A percentile compares a stretch with the other conserved stretches of the same genome.
phyloP scores from a whole-genome alignment of 1,140 invertebrate genomes.

The Tribolium castaneum region DNA sequence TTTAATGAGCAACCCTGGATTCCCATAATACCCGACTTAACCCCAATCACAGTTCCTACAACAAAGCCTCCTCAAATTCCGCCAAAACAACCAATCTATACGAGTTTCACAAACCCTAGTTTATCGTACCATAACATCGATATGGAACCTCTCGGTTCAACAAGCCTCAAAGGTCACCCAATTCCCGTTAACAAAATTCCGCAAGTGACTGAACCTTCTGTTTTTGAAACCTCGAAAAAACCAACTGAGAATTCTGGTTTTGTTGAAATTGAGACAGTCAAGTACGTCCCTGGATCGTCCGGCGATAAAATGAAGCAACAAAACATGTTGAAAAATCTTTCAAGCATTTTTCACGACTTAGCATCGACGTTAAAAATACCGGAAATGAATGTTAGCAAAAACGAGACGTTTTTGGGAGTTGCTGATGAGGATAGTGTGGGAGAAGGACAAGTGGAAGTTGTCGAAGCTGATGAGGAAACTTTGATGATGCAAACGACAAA shows the following conservation, averaged over 20 bases:
- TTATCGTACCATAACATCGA: slow-evolving; percentile 66
- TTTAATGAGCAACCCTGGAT: slow-evolving; percentile 69
- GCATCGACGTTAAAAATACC: slow-evolving; percentile 64
- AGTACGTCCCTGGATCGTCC: slow-evolving; percentile 53
- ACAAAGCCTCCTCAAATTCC: slow-evolving; percentile 56
- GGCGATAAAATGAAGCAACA: slow-evolving; percentile 34
- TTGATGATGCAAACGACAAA: slow-evolving; percentile 64
- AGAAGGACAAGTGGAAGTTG: slow-evolving; percentile 62
- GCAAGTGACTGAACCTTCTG: slow-evolving; percentile 62
- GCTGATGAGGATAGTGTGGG: slow-evolving; percentile 55
- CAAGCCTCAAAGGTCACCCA: slow-evolving; percentile 70
- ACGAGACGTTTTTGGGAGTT: slow-evolving; percentile 63
- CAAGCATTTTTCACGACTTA: slow-evolving; percentile 55
- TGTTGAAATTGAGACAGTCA: slow-evolving; percentile 55
- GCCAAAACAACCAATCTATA: slow-evolving; percentile 67
- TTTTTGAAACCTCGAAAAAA: slow-evolving; percentile 45
- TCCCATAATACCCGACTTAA: slow-evolving; percentile 64
- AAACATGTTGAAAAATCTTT: slow-evolving; percentile 51
- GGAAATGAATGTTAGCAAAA: slow-evolving; percentile 59
- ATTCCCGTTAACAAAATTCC: slow-evolving; percentile 77
- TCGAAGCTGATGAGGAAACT: slow-evolving; percentile 59
- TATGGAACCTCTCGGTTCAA: slow-evolving; percentile 67
- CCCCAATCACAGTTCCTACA: slow-evolving; percentile 24
- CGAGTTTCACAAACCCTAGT: slow-evolving; percentile 74
- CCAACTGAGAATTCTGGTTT: slow-evolving; percentile 37